Base-by-base conservation (phyloP, 2,113 vertebrate genomes). In the Carlito syrichta region DNA sequence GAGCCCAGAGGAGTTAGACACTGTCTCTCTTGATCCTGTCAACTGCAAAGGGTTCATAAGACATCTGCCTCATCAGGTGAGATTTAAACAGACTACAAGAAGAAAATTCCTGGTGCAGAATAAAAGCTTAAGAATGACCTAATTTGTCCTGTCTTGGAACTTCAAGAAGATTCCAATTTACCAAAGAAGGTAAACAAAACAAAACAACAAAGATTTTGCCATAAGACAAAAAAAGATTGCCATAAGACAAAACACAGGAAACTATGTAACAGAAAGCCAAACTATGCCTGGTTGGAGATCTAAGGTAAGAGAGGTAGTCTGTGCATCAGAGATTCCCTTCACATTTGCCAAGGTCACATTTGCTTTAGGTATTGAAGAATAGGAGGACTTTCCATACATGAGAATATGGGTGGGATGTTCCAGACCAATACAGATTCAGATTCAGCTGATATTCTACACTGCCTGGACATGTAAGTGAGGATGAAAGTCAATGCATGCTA, bases 261-360 rank as follows among this genome's bases (percentile, higher is more conserved):
- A 50, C 27, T 6, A 25, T 7, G 1, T 40, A 62, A 23, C 8
- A 35, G 78, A 79, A 23, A 19, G 54, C 6, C 38, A 40, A 38
- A 74, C 1, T 1, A 12, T 7, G 16, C 2, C 0, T 66, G 9
- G 1, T 13, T 54, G 30, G 81, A 73, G 54, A 10, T 38, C 22
- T 78, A 40, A 87, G 13, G 13, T 20, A 60, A 77, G 40, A 69
- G 14, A 6, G 13, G 16, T 19, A 74, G 5, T 54, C 40, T 69
- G 8, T 52, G 17, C 22, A 38, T 22, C n/a, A 40, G 68, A 35
- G 45, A 48, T 4, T 23, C 9, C 6, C 20, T 62, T 56, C 0
- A 0, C n/a, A n/a, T n/a, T 20, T 30, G 63, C 20, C 5, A 16
- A 30, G 27, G 38, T 2, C 25, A 73, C 7, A 8, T 73, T 83